A percentile compares a stretch with the other conserved stretches of the same genome.
These are phyloP conservation scores for Phortica variegata DNA, from an alignment of 1,140 invertebrate species.

Conservation along the genomic window DNA sequence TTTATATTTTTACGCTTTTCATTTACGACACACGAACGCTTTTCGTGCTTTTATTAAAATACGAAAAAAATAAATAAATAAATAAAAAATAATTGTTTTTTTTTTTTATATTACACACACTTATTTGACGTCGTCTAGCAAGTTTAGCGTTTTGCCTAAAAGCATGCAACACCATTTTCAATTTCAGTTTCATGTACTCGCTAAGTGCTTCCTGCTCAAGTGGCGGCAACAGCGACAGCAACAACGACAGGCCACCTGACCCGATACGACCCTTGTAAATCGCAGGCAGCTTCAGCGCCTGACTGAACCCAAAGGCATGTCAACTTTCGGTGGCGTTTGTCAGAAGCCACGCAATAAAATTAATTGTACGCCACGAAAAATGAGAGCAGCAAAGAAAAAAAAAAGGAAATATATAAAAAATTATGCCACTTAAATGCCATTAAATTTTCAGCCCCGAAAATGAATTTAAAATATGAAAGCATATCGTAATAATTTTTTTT, in stretches of 20 bases:
- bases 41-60: no score
- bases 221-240: conserved; percentile 2
- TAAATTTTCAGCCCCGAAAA: conserved; percentile 31
- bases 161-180: conserved; percentile 42
- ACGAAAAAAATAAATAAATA: no score
- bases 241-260: no score
- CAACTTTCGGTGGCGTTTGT: conserved; percentile 29
- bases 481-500: conserved; percentile 13
- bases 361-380: conserved; percentile 48
- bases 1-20: conserved; percentile 37
- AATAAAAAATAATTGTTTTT: conserved; percentile 6
- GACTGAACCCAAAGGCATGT: conserved; percentile 26
- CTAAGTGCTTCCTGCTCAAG: conserved; percentile 47
- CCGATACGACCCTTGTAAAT: no score
- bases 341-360: conserved; percentile 46
- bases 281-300: no score
- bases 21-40: conserved; percentile 16
- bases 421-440: conserved; percentile 50
- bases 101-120: conserved; percentile 12
- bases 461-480: conserved; percentile 22
- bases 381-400: conserved; percentile 3
- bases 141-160: conserved; percentile 16
- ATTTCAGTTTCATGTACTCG: conserved; percentile 45
- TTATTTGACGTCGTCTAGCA: neutral
- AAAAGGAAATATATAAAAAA: conserved; percentile 27